Evolutionary conservation across 2,113 vertebrate species (phyloP).

Genomic region (Scartelaos histophorus): DNA sequence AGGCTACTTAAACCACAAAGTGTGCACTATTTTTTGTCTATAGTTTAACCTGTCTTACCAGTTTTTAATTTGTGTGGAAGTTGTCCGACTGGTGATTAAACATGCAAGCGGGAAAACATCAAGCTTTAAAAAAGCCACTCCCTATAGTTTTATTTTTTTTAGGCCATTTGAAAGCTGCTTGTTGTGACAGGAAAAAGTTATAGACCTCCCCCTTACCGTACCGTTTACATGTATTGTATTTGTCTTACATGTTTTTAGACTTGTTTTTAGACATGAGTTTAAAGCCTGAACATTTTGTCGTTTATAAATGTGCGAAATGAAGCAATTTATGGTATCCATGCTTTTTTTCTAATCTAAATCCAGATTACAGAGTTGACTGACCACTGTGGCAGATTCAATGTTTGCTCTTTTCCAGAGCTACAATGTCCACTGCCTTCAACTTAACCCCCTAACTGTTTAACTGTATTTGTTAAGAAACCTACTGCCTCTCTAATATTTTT

Average conservation of each 20-base stretch:
- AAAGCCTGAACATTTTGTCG: neutral
- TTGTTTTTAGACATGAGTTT: neutral
- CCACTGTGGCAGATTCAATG: constrained; percentile 37
- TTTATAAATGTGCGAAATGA: neutral
- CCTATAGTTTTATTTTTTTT: neutral
- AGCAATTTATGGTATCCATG: neutral
- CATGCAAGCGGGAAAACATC: too few species aligned
- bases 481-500: too few species aligned
- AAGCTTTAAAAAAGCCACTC: too few species aligned
- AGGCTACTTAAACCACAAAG: neutral
- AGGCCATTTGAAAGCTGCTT: neutral
- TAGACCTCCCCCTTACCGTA: too few species aligned
- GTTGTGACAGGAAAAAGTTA: too few species aligned
- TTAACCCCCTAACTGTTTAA: too few species aligned
- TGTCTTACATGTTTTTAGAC: too few species aligned
- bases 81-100: neutral
- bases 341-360: neutral
- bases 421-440: neutral
- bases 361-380: constrained; percentile 44
- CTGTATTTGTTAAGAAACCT: neutral
- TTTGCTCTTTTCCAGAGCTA: constrained; percentile 38
- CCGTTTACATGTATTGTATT: too few species aligned
- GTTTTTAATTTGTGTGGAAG: neutral
- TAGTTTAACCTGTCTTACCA: neutral
- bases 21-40: neutral